Base-by-base conservation (phyloP, 2,888 invertebrate species). In the Scaptomyza caliginosa region DNA sequence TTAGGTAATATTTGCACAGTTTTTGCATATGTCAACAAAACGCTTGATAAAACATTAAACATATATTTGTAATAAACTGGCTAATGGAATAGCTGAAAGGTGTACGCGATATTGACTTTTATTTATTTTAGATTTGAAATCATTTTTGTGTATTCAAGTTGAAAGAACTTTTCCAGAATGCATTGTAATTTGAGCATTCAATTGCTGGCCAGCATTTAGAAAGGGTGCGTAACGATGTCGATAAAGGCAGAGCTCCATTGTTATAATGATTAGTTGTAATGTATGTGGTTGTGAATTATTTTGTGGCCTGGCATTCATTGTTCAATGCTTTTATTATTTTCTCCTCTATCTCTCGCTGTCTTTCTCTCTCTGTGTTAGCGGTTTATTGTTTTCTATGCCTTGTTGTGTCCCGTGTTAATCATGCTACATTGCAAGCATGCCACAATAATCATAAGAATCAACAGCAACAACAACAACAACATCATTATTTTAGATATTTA, bases 401-500 rank as follows among this genome's bases (percentile, higher is more conserved):
- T 52, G 42, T 36, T 49, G 30, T 28, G 28, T 58, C 16, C 43
- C 68, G 78, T 70, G 80, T 82, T 80, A 82, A 82, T 80, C 82
- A 79, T 82, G 79, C 75, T 67, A 82, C 80, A 80, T 70, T 80
- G 79, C 80, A 82, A 49, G 62, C 73, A 57, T 67, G 67, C 73
- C 75, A 62, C 75, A 78, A 78, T 78, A 77, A 81, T 77, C 72
- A 83, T 68, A 78, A 78, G 71, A 73, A 78, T 74, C 68, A 68
- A 43, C 65, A 71, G 52, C 68, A 80, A 67, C 65, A 67, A 60
- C 56, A 71, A 49, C 51, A 70, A 80, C 72, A 79, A 40, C 67
- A 79, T 81, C 79, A 80, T 80, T 80, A 80, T 80, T 80, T 80
- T 67, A 67, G 77, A 80, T 82, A 79, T 80, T 80, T 80, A 80